These are phyloP conservation scores for Halictus ligatus DNA, from an alignment of 2,888 invertebrate genomes.

Conservation along the genomic window DNA sequence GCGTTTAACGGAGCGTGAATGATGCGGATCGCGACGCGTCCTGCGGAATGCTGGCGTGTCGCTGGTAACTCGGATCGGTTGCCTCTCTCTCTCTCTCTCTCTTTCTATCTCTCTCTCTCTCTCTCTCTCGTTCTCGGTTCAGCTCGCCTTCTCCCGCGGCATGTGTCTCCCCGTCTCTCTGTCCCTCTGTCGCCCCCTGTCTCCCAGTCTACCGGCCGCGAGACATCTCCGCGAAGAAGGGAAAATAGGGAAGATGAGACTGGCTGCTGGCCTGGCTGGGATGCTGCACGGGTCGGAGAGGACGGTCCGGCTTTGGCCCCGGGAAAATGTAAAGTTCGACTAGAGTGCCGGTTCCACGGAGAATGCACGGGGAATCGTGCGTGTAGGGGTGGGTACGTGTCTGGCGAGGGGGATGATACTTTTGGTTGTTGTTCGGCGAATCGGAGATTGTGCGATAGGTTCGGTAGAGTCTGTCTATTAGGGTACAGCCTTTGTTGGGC, in stretches of 20 bases:
- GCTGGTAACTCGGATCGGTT: slow-evolving; percentile 59
- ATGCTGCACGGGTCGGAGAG: slow-evolving; percentile 35
- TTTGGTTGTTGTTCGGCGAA: no score
- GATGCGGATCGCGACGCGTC: slow-evolving; percentile 72
- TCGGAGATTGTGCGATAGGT: no score
- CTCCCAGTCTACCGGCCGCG: slow-evolving; percentile 18
- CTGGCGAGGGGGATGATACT: no score
- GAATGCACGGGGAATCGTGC: neutral
- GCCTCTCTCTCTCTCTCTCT: slow-evolving; percentile 6
- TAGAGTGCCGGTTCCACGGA: slow-evolving; percentile 1
- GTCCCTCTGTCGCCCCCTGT: neutral
- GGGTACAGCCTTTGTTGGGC: no score
- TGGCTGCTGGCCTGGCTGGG: slow-evolving; percentile 24
- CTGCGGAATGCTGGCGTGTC: slow-evolving; percentile 53
- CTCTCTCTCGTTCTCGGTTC: neutral
- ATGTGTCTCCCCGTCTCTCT: neutral
- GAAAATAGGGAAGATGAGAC: slow-evolving; percentile 26
- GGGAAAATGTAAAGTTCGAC: slow-evolving; percentile 52
- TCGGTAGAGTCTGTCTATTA: no score
- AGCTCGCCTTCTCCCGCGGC: neutral
- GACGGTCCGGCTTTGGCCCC: slow-evolving; percentile 40
- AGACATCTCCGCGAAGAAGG: slow-evolving; percentile 30
- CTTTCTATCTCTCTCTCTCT: neutral
- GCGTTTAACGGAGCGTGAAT: slow-evolving; percentile 75
- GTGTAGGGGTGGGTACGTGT: neutral